phyloP scores from a whole-genome alignment of 2,888 invertebrate genomes.

The Tiphia femorata region DNA sequence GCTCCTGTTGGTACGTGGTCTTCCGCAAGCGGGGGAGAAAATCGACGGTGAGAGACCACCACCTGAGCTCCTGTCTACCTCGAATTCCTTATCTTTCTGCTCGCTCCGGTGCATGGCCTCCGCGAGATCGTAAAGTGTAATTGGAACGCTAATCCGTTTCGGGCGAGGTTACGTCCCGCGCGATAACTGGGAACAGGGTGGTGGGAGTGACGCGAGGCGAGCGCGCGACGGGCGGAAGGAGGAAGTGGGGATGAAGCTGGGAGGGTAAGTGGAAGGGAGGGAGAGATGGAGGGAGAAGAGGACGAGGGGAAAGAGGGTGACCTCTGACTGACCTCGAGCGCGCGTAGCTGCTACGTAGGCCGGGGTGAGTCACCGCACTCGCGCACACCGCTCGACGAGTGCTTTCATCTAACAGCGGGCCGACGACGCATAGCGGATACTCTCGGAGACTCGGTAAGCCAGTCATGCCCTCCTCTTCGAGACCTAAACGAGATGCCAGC shows the following conservation, averaged over 20 bases:
- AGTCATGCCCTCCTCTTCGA: slow-evolving; percentile 41
- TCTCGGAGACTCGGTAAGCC: slow-evolving; percentile 42
- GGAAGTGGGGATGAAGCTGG: background rate
- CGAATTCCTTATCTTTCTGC: too few species aligned
- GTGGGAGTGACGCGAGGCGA: background rate
- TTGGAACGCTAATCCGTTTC: too few species aligned
- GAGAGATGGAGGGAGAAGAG: slow-evolving; percentile 13
- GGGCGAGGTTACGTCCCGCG: too few species aligned
- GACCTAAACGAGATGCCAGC: slow-evolving; percentile 41
- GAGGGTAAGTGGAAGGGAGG: background rate
- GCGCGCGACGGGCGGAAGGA: background rate
- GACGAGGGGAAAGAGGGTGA: slow-evolving; percentile 14
- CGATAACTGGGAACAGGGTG: background rate
- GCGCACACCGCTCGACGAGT: too few species aligned
- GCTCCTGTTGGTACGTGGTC: too few species aligned
- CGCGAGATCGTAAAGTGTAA: too few species aligned
- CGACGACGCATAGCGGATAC: slow-evolving; percentile 40
- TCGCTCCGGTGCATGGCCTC: too few species aligned
- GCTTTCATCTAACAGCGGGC: slow-evolving; percentile 46
- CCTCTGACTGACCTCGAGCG: slow-evolving; percentile 36
- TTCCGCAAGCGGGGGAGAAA: too few species aligned
- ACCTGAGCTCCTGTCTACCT: too few species aligned
- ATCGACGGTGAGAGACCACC: too few species aligned
- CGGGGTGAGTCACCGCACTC: slow-evolving; percentile 45
- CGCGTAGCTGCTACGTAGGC: slow-evolving; percentile 28